Percentiles rank a stretch among this genome's conserved stretches.
Conservation (phyloP, 1,140 invertebrate species). For the Centruroides sculpturatus region DNA sequence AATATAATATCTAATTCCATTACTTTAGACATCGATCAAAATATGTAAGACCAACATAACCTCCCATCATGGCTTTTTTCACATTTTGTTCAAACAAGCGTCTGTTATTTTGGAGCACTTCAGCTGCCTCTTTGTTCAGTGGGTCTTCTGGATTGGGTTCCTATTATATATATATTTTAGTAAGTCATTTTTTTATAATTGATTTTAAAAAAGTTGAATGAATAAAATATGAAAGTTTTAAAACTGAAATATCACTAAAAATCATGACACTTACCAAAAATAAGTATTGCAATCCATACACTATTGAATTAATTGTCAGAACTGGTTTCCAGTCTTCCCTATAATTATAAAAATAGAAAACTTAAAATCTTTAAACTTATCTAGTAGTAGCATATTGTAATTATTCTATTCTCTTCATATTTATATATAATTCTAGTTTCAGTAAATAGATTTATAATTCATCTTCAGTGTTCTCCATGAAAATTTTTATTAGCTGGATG, state of each 20-base stretch:
- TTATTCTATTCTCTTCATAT: too few species aligned
- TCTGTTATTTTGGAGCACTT: conserved; percentile 86
- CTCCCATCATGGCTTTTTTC: conserved; percentile 80
- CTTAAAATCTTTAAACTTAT: too few species aligned
- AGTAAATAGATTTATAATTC: too few species aligned
- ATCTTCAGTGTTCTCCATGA: too few species aligned
- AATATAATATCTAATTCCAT: conserved; percentile 23
- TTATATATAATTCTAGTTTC: too few species aligned
- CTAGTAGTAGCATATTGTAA: too few species aligned
- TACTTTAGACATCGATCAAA: conserved; percentile 94
- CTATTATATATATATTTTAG: conserved; percentile 32
- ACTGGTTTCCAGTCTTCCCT: conserved; percentile 99
- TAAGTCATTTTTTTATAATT: neutral
- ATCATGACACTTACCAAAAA: conserved; percentile 61
- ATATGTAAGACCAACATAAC: conserved; percentile 79
- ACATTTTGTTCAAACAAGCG: conserved; percentile 93
- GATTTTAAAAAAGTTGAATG: conserved; percentile 7
- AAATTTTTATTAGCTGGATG: too few species aligned
- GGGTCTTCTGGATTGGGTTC: conserved; percentile 98
- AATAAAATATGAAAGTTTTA: too few species aligned
- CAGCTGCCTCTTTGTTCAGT: conserved; percentile 96
- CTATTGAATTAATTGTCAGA: conserved; percentile 92
- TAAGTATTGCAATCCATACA: conserved; percentile 94
- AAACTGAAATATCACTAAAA: neutral
- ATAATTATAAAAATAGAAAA: conserved; percentile 6